Evolutionary conservation across 2,797 vertebrate genomes (phyloP), one percentile per base, ranked within the genome.

Genomic region (Myripristis murdjan): DNA sequence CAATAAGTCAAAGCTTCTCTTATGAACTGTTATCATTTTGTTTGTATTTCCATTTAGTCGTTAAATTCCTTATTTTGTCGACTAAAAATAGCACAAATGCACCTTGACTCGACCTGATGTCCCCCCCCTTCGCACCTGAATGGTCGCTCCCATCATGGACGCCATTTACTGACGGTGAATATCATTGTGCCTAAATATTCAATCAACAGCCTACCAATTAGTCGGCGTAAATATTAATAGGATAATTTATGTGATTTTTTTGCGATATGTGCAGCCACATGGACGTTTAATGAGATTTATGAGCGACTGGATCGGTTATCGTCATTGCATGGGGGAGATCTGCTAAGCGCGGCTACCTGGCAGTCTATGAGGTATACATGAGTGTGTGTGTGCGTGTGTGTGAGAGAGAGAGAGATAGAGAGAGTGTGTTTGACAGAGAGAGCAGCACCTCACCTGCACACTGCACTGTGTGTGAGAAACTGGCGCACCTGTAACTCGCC

Each of bases 91-190:
- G 4, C 1, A 6, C 7, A 6, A 8, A 23, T 20, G 23, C 1
- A 9, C 26, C n/a, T 6, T 15, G 0, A 60, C 5, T 24, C 1
- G 7, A n/a, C 24, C 33, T 18, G 1, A 2, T 28, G 43, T 60
- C 53, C 77, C 54, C 63, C 52, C n/a, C n/a, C n/a, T 73, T 73
- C 11, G 24, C 0, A 4, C 0, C 0, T 10, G 23, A 72, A 84
- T 95, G 91, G 92, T 77, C 78, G 78, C 11, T 82, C 31, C 93
- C 78, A 90, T 82, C 90, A 95, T 95, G 95, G 95, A 82, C 68
- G 67, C 92, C 88, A 77, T 80, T 73, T 81, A 75, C 63, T 86
- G 65, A 91, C 86, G 93, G 94, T 95, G 95, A 93, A 89, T 87
- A 89, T 81, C 71, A 61, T 31, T 49, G 57, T 78, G 78, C 68